These are phyloP conservation scores for Trissolcus japonicus DNA, from an alignment of 2,888 invertebrate species.

Conservation along the genomic window DNA sequence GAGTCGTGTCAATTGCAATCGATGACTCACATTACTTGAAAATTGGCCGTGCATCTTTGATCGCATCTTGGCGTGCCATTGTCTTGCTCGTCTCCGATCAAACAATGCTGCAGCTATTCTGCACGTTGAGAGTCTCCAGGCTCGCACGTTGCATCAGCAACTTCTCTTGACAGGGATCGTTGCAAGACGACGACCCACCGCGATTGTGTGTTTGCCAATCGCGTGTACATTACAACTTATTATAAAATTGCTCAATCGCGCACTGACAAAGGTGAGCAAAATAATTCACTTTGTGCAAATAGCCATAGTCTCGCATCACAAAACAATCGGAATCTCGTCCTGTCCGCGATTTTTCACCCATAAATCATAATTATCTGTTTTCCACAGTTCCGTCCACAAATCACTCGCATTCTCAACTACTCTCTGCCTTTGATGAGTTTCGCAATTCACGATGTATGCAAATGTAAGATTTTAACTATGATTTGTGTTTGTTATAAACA, in stretches of 20 bases:
- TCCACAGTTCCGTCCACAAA: conserved; percentile 22
- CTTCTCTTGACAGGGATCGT: conserved; percentile 61
- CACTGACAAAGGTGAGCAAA: conserved; percentile 55
- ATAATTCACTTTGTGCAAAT: conserved; percentile 39
- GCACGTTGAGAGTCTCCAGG: conserved; percentile 49
- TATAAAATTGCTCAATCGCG: conserved; percentile 64
- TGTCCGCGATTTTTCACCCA: conserved; percentile 20
- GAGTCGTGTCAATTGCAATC: conserved; percentile 23
- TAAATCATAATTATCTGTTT: conserved; percentile 34
- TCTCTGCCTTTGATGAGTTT: too few species aligned
- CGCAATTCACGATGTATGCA: too few species aligned
- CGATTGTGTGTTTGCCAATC: conserved; percentile 63
- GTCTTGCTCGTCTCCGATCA: conserved; percentile 64
- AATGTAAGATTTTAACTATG: too few species aligned
- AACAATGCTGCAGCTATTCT: conserved; percentile 67
- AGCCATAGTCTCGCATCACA: conserved; percentile 10
- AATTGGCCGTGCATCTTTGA: conserved; percentile 34
- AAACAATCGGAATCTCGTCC: conserved; percentile 29
- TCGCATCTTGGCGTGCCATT: conserved; percentile 46
- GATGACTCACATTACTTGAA: conserved; percentile 39
- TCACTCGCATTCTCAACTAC: conserved; percentile 6
- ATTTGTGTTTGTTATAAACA: too few species aligned
- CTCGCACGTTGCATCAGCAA: conserved; percentile 56
- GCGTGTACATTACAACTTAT: conserved; percentile 64
- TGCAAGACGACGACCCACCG: conserved; percentile 56